These are phyloP conservation scores for Zoanthus sociatus DNA, from an alignment of 92 coral and sea anemone species.

Conservation along the genomic window DNA sequence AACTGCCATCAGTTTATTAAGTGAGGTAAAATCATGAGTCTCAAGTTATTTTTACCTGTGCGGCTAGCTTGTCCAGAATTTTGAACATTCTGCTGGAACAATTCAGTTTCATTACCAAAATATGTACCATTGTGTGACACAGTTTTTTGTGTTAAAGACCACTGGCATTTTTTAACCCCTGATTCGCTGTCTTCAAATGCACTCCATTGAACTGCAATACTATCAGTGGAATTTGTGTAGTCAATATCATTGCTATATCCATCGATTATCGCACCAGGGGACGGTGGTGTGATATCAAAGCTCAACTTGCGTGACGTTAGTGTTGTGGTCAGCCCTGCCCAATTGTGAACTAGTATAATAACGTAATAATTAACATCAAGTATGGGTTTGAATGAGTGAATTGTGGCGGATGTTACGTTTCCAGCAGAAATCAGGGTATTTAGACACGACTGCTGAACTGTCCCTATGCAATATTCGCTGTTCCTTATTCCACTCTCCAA, in stretches of 20 bases:
- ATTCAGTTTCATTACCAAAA: slow-evolving; percentile 73
- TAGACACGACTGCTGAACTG: slow-evolving; percentile 59
- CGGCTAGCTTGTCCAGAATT: slow-evolving; percentile 68
- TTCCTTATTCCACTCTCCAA: slow-evolving; percentile 60
- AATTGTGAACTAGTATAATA: not conserved
- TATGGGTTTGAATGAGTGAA: slow-evolving; percentile 24
- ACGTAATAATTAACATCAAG: slow-evolving; percentile 30
- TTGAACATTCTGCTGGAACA: slow-evolving; percentile 65
- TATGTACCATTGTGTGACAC: slow-evolving; percentile 75
- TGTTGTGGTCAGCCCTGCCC: slow-evolving; percentile 15
- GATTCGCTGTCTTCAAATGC: slow-evolving; percentile 88
- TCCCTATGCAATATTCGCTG: slow-evolving; percentile 81
- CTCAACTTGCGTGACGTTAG: slow-evolving; percentile 44
- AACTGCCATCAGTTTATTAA: too few relatives aligned
- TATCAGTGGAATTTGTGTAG: slow-evolving; percentile 64
- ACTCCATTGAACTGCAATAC: slow-evolving; percentile 76
- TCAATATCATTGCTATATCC: slow-evolving; percentile 75
- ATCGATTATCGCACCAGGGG: slow-evolving; percentile 82
- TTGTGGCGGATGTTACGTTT: slow-evolving; percentile 23
- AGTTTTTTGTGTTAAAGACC: slow-evolving; percentile 79
- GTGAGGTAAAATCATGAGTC: too few relatives aligned
- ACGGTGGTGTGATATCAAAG: slow-evolving; percentile 27
- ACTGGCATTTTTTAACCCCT: slow-evolving; percentile 75
- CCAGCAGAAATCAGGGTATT: slow-evolving; percentile 40
- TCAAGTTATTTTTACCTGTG: not conserved